phyloP scores from a whole-genome alignment of 2,113 vertebrate species.

The Morone chrysops region DNA sequence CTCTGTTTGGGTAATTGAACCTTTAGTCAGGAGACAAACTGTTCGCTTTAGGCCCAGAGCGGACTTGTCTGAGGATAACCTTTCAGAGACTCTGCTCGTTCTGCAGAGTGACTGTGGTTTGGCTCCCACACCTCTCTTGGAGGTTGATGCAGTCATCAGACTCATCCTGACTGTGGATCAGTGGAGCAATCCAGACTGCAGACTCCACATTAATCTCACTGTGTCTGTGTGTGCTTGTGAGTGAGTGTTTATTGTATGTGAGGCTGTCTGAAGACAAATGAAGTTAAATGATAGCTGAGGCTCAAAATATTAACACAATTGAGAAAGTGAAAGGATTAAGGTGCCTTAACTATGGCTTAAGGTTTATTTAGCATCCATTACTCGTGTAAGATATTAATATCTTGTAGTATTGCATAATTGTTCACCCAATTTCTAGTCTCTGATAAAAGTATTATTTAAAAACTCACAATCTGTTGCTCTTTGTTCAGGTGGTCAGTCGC shows the following conservation, averaged over 20 bases:
- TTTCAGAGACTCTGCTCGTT: conserved; percentile 24
- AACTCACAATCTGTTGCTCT: neutral
- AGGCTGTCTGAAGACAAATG: conserved; percentile 36
- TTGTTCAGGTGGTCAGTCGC: conserved; percentile 94
- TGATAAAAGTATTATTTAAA: neutral
- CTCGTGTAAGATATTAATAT: conserved; percentile 38
- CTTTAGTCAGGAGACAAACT: neutral
- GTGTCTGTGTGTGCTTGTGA: conserved; percentile 24
- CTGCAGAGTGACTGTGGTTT: conserved; percentile 56
- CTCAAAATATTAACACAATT: conserved; percentile 53
- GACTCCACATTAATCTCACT: conserved; percentile 68
- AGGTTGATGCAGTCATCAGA: conserved; percentile 56
- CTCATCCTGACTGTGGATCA: conserved; percentile 53
- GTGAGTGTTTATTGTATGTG: conserved; percentile 5
- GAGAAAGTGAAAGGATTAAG: conserved; percentile 44
- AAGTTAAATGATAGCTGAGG: conserved; percentile 23
- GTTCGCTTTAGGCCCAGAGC: conserved; percentile 18
- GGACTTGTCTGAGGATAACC: conserved; percentile 43
- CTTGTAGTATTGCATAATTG: neutral
- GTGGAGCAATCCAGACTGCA: conserved; percentile 57
- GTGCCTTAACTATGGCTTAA: neutral
- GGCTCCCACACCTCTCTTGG: conserved; percentile 47
- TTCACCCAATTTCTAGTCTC: neutral
- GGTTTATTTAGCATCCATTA: conserved; percentile 50
- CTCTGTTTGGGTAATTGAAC: conserved; percentile 24